Base-by-base conservation (phyloP, 1,140 invertebrate species). In the Drosophila varians region DNA sequence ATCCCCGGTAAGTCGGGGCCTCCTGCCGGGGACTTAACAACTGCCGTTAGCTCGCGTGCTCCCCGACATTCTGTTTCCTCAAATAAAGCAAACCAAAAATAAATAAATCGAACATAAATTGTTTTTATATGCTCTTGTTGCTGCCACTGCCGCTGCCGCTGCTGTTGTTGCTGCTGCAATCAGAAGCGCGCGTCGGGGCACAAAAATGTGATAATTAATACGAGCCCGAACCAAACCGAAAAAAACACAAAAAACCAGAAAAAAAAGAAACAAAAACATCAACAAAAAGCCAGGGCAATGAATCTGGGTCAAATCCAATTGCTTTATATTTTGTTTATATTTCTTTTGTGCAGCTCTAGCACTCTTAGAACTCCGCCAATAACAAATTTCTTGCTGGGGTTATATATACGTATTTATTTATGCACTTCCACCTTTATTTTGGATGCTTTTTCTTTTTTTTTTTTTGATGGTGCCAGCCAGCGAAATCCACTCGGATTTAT, bases 121-220 rank as follows among this genome's bases (percentile, higher is more conserved):
- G 42, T 73, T 62, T 74, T 64, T 73, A 68, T 68, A 34, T 66
- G 48, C 36, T 74, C 34, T 31, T 21, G 7, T 53, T 40, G 19
- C 25, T 52, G 26, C 38, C 11, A 16, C 31, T 46, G 18, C 12
- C 58, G 18, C 12, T 66, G 38, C 48, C 55, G 12, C 34, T 4
- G 23, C 18, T 52, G 16, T 8, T 3, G 38, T 12, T 40, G 45
- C 12, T 60, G 60, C 77, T 34, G 52, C 74, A 84, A 84, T 84
- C 74, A 75, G 36, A 55, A 56, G 52, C 42, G 34, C 70, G 46
- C 70, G 70, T 58, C 42, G 52, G 16, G 72, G 71, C 74, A 64
- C 61, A 48, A 69, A 69, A 69, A 69, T 80, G 76, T 80, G 82
- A 86, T 87, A 86, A 86, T 86, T 86, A 84, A 87, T 86, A 77